phyloP scores from a whole-genome alignment of 2,797 vertebrate genomes.

The Scolopax rusticola region DNA sequence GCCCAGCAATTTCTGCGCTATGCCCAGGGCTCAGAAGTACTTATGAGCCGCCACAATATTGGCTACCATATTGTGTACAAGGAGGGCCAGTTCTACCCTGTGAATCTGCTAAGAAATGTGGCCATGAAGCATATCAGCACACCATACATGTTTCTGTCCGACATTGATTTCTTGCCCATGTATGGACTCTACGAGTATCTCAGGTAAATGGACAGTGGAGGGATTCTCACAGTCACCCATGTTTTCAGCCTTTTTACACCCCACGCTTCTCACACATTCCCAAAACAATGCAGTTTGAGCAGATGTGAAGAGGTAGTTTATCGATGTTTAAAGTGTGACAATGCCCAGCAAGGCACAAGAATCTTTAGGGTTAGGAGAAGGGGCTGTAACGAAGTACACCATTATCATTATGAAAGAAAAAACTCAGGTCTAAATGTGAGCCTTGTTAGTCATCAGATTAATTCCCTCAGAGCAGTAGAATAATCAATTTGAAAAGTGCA shows the following conservation, averaged over 20 bases:
- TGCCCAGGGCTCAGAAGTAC: constrained; percentile 95
- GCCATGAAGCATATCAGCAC: constrained; percentile 97
- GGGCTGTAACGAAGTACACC: not conserved
- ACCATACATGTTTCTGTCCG: constrained; percentile 96
- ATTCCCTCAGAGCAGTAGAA: not conserved
- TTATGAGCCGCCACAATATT: constrained; percentile 93
- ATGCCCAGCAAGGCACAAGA: not conserved
- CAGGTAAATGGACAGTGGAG: constrained; percentile 81
- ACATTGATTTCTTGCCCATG: constrained; percentile 99
- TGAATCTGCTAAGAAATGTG: constrained; percentile 96
- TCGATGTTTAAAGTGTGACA: not conserved
- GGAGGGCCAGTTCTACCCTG: constrained; percentile 98
- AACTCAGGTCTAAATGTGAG: not conserved
- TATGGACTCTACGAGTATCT: constrained; percentile 99
- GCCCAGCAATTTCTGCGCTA: constrained; percentile 99
- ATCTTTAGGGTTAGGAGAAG: not conserved
- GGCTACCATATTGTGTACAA: constrained; percentile 99
- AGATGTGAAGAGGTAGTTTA: not conserved
- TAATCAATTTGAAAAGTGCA: constrained; percentile 18
- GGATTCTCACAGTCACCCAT: accelerated
- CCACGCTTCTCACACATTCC: not conserved
- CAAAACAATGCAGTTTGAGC: not conserved
- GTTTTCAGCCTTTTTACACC: not conserved
- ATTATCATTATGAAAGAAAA: not conserved
- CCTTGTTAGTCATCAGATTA: not conserved